Evolutionary conservation across 2,113 vertebrate species (phyloP), one percentile per base, ranked within the genome.

Genomic region (Sylvia atricapilla): DNA sequence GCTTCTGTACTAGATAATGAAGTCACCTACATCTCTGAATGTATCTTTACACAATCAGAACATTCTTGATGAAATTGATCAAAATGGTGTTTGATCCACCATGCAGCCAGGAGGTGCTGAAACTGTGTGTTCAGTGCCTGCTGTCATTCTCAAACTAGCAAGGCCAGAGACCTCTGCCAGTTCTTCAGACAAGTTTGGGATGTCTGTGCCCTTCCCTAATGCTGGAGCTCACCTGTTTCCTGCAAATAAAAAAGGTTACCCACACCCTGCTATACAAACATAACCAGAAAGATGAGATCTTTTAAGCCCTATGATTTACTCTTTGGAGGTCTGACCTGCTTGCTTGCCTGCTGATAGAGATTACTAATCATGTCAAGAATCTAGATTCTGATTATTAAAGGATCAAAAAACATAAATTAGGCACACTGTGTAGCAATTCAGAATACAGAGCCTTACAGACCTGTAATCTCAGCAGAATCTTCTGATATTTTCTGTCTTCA

Each of bases 51-150:
- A 28, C 17, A 39, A 37, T n/a, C 31, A 84, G 56, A 77, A 60
- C 10, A 13, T 55, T 64, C 35, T 64, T 3, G 3, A 37, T 50
- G 25, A 28, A 25, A 8, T 1, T 15, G 9, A 55, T n/a, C n/a
- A n/a, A n/a, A n/a, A n/a, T n/a, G 64, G 30, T 59, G 22, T 69
- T 81, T 11, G 46, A 55, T 39, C 46, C 64, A 46, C 60, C 25
- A 13, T 10, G 3, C 7, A 69, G 9, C 13, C 0, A 0, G 2
- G 13, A 21, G 7, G 31, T 31, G 21, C 22, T 68, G 31, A 67
- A 80, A 30, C 4, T 25, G 33, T 5, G 0, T 14, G 18, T 22
- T 33, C 21, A 62, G 23, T 43, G 28, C 28, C 41, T 59, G 39
- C 35, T 80, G 37, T 25, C 52, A 28, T 63, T 75, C 52, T 59